Evolutionary conservation across 2,797 vertebrate species (phyloP), one percentile per base, ranked within the genome.

Genomic region (Zenarchopterus dispar): DNA sequence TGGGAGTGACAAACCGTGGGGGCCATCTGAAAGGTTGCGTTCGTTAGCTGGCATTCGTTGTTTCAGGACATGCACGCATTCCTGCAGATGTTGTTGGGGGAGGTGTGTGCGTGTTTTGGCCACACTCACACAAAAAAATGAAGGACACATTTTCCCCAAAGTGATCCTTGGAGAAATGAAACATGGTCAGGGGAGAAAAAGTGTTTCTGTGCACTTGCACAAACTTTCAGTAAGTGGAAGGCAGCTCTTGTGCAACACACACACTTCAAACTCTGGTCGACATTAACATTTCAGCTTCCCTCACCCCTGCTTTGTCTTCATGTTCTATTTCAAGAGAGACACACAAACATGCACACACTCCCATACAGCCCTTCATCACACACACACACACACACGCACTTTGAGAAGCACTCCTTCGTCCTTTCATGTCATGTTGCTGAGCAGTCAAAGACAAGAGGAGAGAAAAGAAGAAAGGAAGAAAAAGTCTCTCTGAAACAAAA

Each of bases 1-100:
- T 88, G 77, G 84, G 71, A 78, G 61, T 76, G 88, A 91, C 90
- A 87, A 81, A 86, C 84, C 46, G 50, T 15, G 51, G 71, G 81
- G 81, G 75, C 75, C 73, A 10, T 62, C 76, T 62, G 55, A 87
- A 84, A 82, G 89, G 90, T 87, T 88, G 74, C 23, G 31, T 90
- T 88, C 69, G 66, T 91, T 90, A 88, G 82, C 42, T 41, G 70
- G 28, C 36, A 44, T 57, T 73, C 23, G 49, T 53, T 52, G 72
- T 71, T 79, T 75, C 54, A 56, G 67, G 76, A 48, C 62, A 5
- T 28, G 50, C 73, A 53, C 48, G 41, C 75, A 84, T 84, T 82
- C 72, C 67, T 63, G 3, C 59, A 67, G 82, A 85, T 52, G 26
- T 62, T 56, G 60, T 39, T 55, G 42, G 19, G 22, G 21, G 52